Base-by-base conservation (phyloP, 1,140 invertebrate genomes). In the Chlorops oryzae region DNA sequence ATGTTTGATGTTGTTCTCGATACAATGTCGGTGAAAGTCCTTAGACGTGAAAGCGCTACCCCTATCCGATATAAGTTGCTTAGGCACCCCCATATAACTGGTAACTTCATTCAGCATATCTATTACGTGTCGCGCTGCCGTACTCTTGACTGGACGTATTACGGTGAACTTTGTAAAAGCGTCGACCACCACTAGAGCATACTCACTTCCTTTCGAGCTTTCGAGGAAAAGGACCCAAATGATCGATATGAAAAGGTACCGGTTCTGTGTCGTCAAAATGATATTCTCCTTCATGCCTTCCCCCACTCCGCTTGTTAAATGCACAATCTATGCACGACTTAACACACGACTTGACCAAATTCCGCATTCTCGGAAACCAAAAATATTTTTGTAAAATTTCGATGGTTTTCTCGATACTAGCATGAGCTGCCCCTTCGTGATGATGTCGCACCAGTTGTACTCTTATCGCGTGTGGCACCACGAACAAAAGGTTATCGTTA, bases 201-300 rank as follows among this genome's bases (percentile, higher is more conserved):
- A n/a, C n/a, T n/a, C n/a, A n/a, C 24, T 44, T 12, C 15, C 3
- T 27, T 25, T 27, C 5, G 41, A n/a, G 7, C 23, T 43, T 27
- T 43, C 18, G 9, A 17, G 10, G 24, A n/a, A n/a, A 43, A 43
- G 41, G 24, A 7, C 41, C 41, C 20, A 43, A 27, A n/a, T 43
- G 24, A 17, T 43, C 23, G 3, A 43, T 27, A 17, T 43, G 24
- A 9, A 43, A 43, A 10, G 41, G 23, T 25, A 27, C 28, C 17
- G 41, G 41, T 27, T 25, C 23, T 10, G 28, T 27, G 15, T 43
- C 17, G 18, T 43, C 23, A 15, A 25, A 25, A 43, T 43, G 41
- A 27, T 27, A 27, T 25, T 27, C 12, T 25, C 10, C 24, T 43
- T 43, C 23, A 5, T 12, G 18, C 24, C 18, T 17, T 27, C n/a